Evolutionary conservation across 2,797 vertebrate genomes (phyloP), one percentile per base, ranked within the genome.

Genomic region (Antrozous pallidus): DNA sequence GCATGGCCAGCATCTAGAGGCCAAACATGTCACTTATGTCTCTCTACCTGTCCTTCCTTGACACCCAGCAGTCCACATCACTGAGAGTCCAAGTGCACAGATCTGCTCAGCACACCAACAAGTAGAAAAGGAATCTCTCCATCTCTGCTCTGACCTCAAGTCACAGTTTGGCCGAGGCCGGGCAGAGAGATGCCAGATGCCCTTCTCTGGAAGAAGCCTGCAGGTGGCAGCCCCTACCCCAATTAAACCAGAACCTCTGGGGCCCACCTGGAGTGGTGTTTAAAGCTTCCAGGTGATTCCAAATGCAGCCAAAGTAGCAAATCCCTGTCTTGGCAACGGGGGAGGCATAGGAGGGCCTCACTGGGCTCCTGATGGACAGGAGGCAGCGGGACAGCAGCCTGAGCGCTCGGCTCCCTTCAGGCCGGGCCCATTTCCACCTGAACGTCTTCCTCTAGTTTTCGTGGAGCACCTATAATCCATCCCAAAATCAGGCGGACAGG

Each of bases 271-370:
- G 9, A 58, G 42, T 31, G 22, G 28, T 42, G 45, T 33, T 92
- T 54, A 40, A 80, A 65, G 33, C 75, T 78, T 33, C 61, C n/a
- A n/a, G 33, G 10, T 8, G 2, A n/a, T 63, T 9, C 33, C 80
- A 7, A 0, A 3, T 36, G 58, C 18, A 49, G 40, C 84, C 45
- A 33, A 14, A 56, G 40, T 17, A 28, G 83, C 3, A 0, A 36
- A 8, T 47, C 16, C 11, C 49, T 54, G 28, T 42, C 31, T 26
- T 4, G 61, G 61, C 8, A 65, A 63, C 14, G 7, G 31, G 14
- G 20, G 36, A 3, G n/a, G 36, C 18, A 10, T 49, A 4, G 2
- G 33, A 24, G 69, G 42, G 13, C 8, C 2, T 16, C 0, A 0
- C 2, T 7, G 61, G 45, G 33, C 12, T 16, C 33, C 80, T 14